Evolutionary conservation across 2,888 invertebrate species (phyloP), one percentile per base, ranked within the genome.

Genomic region (Hemithea aestivaria): DNA sequence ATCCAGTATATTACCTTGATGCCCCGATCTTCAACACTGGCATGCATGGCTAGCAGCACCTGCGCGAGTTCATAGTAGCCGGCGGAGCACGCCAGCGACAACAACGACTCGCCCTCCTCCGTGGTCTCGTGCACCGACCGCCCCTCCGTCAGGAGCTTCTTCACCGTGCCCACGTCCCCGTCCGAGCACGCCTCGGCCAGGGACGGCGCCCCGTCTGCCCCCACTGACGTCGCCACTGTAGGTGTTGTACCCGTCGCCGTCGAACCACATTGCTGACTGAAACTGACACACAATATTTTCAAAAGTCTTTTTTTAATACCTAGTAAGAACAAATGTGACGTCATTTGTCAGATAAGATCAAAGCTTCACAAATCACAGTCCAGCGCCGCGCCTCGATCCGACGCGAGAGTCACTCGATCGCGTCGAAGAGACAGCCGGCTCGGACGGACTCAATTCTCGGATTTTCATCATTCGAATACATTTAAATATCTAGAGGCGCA

Each of bases 11-110:
- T 45, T 21, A 85, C 85, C 87, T 98, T 98, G 76, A 97, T 95
- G 43, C 98, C 98, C 45, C 98, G 91, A 80, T 98, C 98, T 83
- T 99, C 98, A 40, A 98, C 96, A 85, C 97, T 98, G 43, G 98
- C 97, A 76, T 96, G 95, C 96, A 98, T 98, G 35, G 97, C 97
- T 64, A 98, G 87, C 65, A 99, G 88, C 66, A 98, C 97, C 91
- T 98, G 97, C 58, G 97, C 98, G 57, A 98, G 90, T 85, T 98
- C 98, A 88, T 95, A 98, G 88, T 98, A 98, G 31, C 98, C 98
- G 47, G 98, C 97, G 47, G 97, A 97, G 83, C 98, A 98, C 45
- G 98, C 98, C 63, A 98, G 91, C 36, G 97, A 97, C 48, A 99
- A 90, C 49, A 99, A 89, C 66, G 97, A 97, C 84, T 99, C 98